phyloP scores from a whole-genome alignment of 2,797 vertebrate genomes.

The Leontopithecus rosalia region DNA sequence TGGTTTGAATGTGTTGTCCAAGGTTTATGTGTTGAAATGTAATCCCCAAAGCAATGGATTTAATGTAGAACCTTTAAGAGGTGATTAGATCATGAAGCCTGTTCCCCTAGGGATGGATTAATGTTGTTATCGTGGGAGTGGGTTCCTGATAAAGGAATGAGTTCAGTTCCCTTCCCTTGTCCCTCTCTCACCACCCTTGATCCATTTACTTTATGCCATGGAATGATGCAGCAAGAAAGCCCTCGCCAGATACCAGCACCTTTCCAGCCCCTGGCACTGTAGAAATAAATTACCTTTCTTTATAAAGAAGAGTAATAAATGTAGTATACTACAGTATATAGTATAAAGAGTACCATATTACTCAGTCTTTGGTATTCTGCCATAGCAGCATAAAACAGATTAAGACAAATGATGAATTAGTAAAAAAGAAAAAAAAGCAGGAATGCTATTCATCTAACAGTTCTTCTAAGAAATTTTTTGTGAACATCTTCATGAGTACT shows the following conservation, averaged over 20 bases:
- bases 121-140: background rate
- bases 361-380: background rate
- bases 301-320: background rate
- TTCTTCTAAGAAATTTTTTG: background rate
- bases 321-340: no score
- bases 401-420: background rate
- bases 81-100: background rate
- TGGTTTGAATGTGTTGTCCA: background rate
- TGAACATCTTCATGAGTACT: background rate
- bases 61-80: background rate
- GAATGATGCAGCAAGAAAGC: background rate
- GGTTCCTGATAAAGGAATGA: background rate
- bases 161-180: background rate
- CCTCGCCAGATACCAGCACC: background rate
- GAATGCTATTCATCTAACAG: constrained; percentile 24
- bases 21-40: background rate
- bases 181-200: background rate
- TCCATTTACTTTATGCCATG: background rate
- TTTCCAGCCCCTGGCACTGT: background rate
- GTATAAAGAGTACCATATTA: background rate
- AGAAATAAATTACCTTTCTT: background rate
- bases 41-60: background rate
- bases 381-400: background rate
- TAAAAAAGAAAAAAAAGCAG: background rate
- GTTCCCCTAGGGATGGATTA: background rate